Percentiles rank a stretch among this genome's conserved stretches.
Conservation (phyloP, 2,797 vertebrate genomes). For the Diglossa cyanea region DNA sequence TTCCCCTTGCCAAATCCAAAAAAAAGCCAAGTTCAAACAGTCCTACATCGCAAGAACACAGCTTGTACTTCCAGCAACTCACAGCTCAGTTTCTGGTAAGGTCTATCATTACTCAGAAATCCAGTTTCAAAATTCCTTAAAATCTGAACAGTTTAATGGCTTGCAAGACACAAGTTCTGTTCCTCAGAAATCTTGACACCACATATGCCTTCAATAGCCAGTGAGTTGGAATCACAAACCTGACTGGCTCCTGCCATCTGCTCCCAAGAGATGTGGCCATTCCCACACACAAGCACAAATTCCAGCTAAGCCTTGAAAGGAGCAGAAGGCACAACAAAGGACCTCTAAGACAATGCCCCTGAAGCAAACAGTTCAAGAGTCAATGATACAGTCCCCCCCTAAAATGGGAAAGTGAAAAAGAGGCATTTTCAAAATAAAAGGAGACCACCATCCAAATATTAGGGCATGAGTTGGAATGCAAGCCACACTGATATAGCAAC, state of each 20-base stretch:
- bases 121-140: background rate
- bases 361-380: background rate
- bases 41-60: background rate
- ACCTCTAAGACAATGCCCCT: background rate
- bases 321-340: background rate
- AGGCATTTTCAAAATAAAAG: background rate
- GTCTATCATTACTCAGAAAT: background rate
- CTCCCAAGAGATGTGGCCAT: background rate
- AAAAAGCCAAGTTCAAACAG: background rate
- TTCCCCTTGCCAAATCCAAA: background rate
- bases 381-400: background rate
- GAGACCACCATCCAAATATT: background rate
- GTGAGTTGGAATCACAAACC: background rate
- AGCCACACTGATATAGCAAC: background rate
- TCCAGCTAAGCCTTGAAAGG: background rate
- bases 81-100: background rate
- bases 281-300: accelerated
- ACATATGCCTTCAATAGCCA: background rate
- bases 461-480: background rate
- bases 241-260: background rate
- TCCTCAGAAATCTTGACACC: background rate
- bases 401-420: background rate
- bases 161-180: background rate
- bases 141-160: background rate
- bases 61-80: background rate